Evolutionary conservation across 2,888 invertebrate species (phyloP).

Genomic region (Punctoribates punctum): DNA sequence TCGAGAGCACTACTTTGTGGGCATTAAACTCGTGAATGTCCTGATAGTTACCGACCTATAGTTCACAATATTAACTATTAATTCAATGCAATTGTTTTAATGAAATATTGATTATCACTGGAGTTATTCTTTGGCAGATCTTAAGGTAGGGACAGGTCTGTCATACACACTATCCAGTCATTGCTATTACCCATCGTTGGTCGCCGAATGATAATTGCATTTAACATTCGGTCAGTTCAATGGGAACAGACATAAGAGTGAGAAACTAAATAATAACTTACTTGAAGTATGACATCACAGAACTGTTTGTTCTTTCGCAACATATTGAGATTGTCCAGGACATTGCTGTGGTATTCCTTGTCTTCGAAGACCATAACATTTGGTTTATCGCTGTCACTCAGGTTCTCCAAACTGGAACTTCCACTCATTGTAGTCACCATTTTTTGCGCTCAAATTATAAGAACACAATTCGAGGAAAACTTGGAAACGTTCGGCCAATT

Average conservation of each 20-base stretch:
- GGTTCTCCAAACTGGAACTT: constrained; percentile 19
- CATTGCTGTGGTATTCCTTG: constrained; percentile 51
- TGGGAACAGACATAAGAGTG: not conserved
- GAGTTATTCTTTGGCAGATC: constrained; percentile 35
- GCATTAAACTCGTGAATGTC: constrained; percentile 64
- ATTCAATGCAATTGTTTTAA: constrained; percentile 51
- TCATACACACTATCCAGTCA: constrained; percentile 51
- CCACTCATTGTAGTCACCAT: not conserved
- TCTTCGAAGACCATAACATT: constrained; percentile 50
- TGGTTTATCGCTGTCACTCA: not conserved
- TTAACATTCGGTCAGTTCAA: constrained; percentile 15
- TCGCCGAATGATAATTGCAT: constrained; percentile 1
- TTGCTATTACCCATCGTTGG: not conserved
- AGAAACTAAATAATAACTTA: constrained; percentile 50
- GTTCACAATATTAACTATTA: not conserved
- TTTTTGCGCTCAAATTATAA: not conserved
- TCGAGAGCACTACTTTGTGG: constrained; percentile 74
- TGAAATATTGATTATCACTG: constrained; percentile 52
- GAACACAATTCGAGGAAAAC: not conserved
- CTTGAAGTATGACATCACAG: constrained; percentile 52
- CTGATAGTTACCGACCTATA: constrained; percentile 60
- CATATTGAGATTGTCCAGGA: constrained; percentile 67
- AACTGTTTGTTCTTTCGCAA: constrained; percentile 78
- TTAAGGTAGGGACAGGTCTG: constrained; percentile 51
- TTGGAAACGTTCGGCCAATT: not conserved